These are phyloP conservation scores for Cecidostiba fungosa DNA, from an alignment of 2,888 invertebrate genomes.

Conservation along the genomic window DNA sequence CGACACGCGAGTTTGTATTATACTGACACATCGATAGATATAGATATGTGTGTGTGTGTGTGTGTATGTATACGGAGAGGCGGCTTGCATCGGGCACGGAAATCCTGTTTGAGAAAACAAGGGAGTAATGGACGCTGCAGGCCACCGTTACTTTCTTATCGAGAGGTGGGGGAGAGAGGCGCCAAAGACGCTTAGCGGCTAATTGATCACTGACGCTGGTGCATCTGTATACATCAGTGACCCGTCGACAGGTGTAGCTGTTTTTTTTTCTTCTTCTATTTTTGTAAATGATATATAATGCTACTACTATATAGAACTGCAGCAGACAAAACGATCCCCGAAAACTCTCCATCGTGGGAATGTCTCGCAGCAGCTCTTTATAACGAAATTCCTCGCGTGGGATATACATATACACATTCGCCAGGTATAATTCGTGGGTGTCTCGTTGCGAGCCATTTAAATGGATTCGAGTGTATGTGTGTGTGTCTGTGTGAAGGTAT, in stretches of 20 bases:
- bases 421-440: conserved; percentile 60
- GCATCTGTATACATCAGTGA: not conserved
- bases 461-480: conserved; percentile 29
- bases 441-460: conserved; percentile 46
- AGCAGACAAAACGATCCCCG: not conserved
- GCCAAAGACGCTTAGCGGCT: not conserved
- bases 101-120: conserved; percentile 59
- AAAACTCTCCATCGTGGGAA: conserved; percentile 37
- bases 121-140: conserved; percentile 36
- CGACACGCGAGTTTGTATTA: not conserved
- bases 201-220: conserved; percentile 27
- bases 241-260: conserved; percentile 12
- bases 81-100: conserved; percentile 14
- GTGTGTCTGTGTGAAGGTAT: not conserved
- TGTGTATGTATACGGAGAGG: not conserved
- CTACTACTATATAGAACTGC: not conserved
- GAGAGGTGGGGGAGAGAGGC: not conserved
- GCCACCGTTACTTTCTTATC: conserved; percentile 45
- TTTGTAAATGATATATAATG: too few relatives aligned
- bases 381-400: conserved; percentile 54
- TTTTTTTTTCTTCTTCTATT: not conserved
- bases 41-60: not conserved
- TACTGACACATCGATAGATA: not conserved
- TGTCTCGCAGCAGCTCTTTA: not conserved
- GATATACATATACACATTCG: conserved; percentile 1